Conservation (phyloP, 2,797 vertebrate genomes). For the Cirrhinus molitorella region DNA sequence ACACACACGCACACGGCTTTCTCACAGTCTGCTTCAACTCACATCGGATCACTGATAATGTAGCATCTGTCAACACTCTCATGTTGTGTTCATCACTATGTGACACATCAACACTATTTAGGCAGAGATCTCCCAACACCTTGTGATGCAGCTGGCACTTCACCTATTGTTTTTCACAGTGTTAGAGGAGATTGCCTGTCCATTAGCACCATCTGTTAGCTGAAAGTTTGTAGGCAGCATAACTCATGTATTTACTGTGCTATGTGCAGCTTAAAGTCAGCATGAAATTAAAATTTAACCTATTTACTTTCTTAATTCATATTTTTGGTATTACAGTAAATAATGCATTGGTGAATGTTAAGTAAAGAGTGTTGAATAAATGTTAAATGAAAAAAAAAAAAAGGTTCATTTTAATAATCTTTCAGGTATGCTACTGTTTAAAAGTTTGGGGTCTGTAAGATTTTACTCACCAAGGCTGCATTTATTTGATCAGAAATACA, state of each 20-base stretch:
- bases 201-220: background rate
- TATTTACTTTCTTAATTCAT: too few relatives aligned
- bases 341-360: too few relatives aligned
- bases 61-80: constrained; percentile 37
- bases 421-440: background rate
- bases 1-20: constrained; percentile 7
- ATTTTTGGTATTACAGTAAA: too few relatives aligned
- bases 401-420: background rate
- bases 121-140: background rate
- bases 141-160: constrained; percentile 11
- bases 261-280: background rate
- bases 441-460: background rate
- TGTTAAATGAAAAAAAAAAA: too few relatives aligned
- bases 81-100: constrained; percentile 12
- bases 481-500: background rate
- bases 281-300: background rate
- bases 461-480: background rate
- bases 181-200: constrained; percentile 4
- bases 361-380: too few relatives aligned
- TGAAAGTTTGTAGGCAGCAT: background rate
- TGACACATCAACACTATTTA: constrained; percentile 31
- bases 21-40: constrained; percentile 33
- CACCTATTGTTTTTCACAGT: constrained; percentile 1
- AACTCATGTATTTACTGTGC: background rate
- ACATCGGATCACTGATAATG: constrained; percentile 28